phyloP scores from a whole-genome alignment of 2,888 invertebrate species.

The Cataglyphis cursor region DNA sequence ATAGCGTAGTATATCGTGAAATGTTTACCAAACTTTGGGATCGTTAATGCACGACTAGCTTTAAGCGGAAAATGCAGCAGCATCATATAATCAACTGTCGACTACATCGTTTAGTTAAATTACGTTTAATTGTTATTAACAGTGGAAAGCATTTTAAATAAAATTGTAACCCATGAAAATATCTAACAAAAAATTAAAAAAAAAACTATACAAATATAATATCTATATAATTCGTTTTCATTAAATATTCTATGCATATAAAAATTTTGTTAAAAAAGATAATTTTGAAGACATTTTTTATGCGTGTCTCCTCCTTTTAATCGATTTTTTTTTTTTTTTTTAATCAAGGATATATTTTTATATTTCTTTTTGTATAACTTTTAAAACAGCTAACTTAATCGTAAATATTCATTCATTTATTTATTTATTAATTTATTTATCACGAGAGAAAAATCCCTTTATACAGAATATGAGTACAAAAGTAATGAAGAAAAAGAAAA shows the following conservation, averaged over 20 bases:
- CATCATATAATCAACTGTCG: neutral
- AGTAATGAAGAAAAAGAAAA: too few species aligned
- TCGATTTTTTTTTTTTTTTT: neutral
- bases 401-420: neutral
- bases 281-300: neutral
- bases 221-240: neutral
- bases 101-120: neutral
- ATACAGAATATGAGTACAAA: too few species aligned
- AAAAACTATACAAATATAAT: neutral
- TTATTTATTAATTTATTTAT: too few species aligned
- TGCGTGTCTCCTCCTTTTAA: neutral
- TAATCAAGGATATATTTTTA: too few species aligned
- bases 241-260: neutral
- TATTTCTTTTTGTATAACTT: neutral
- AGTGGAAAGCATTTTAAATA: neutral
- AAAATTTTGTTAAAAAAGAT: neutral
- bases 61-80: constrained; percentile 4
- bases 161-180: neutral
- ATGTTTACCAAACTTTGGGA: neutral
- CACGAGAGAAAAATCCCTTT: too few species aligned
- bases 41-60: neutral
- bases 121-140: neutral
- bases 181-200: neutral
- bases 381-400: neutral
- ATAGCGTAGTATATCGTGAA: neutral